These are phyloP conservation scores for Mantis religiosa DNA, from an alignment of 2,888 invertebrate species.

Conservation along the genomic window DNA sequence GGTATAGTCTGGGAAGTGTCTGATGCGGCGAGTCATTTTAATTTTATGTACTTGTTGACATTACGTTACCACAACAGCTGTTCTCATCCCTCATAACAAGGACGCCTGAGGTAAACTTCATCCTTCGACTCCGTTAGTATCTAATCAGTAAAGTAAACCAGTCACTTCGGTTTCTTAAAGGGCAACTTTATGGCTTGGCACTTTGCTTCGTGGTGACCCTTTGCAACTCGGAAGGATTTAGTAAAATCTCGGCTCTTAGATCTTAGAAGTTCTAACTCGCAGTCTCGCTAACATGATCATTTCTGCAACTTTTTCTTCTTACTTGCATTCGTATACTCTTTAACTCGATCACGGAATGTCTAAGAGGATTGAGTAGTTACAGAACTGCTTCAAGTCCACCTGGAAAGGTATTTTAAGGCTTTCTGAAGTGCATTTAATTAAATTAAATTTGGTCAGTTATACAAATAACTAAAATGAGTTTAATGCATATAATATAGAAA, in stretches of 20 bases:
- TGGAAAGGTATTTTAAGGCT: too few species aligned
- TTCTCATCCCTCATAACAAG: neutral
- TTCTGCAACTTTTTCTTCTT: too few species aligned
- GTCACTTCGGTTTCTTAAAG: neutral
- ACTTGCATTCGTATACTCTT: too few species aligned
- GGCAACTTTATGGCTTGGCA: neutral
- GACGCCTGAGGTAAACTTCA: neutral
- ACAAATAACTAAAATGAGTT: too few species aligned
- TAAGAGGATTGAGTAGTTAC: too few species aligned
- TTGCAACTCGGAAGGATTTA: neutral
- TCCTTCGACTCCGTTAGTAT: neutral
- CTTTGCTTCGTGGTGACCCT: neutral
- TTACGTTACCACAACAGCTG: neutral
- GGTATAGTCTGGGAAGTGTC: neutral
- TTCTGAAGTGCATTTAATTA: too few species aligned
- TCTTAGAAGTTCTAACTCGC: neutral
- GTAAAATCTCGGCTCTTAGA: neutral
- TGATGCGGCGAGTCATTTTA: neutral
- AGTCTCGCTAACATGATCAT: too few species aligned
- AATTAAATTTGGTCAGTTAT: too few species aligned
- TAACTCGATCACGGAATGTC: too few species aligned
- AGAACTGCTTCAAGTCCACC: too few species aligned
- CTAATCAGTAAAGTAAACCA: neutral
- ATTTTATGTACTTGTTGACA: neutral
- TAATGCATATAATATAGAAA: too few species aligned